Evolutionary conservation across 2,113 vertebrate genomes (phyloP), one percentile per base, ranked within the genome.

Genomic region (Serilophus lunatus): DNA sequence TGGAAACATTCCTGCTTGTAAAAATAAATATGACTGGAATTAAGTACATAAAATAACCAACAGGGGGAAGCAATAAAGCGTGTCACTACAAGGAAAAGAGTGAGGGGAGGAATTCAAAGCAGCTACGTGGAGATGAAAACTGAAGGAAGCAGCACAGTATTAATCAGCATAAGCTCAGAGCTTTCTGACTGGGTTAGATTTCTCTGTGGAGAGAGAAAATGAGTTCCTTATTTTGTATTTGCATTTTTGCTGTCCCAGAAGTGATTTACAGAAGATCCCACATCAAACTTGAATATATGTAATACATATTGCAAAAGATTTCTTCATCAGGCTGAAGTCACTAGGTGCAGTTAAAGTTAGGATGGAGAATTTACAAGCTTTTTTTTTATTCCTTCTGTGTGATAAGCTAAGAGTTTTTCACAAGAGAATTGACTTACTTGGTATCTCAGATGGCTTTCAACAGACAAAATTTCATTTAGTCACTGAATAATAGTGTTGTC

Each of bases 21-120:
- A 76, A 94, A 87, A 78, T 47, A 92, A 96, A 77, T 88, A 63
- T 66, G 80, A 29, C 60, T 94, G 63, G 40, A 92, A 93, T 88
- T 61, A 94, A 86, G 93, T 77, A 64, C 35, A 45, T 74, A 69
- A 92, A 81, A 56, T 79, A 87, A 85, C 63, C 61, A 69, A 72
- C 25, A 76, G 49, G 47, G 76, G 59, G 42, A 94, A 92, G 76
- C 76, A 87, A 82, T 93, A 95, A 95, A 93, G 33, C 5, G 0
- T 71, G 44, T 93, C 66, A 87, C 63, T 65, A 65, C 28, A 47
- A 83, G 76, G 80, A 76, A 44, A 51, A 68, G 63, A 71, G 68
- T 18, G 57, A 84, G 40, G 68, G 31, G 36, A 69, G 19, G 50
- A 61, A 79, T 66, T 85, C 44, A 72, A 54, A 77, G 69, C 76